Base-by-base conservation (phyloP, 2,797 vertebrate species). In the Sebastes diaconus region DNA sequence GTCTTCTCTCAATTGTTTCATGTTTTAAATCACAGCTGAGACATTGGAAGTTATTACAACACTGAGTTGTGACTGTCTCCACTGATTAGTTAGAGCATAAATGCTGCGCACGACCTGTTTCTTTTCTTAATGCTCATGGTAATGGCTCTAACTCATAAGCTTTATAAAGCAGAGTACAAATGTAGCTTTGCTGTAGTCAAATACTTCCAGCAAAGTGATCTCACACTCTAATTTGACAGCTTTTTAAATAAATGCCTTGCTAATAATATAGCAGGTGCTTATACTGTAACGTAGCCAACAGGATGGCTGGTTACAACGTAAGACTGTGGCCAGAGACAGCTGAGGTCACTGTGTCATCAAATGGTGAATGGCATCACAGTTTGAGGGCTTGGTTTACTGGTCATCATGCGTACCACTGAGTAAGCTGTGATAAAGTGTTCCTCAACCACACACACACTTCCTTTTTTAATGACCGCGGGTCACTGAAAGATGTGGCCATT, bases 261-360 rank as follows among this genome's bases (percentile, higher is more conserved):
- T 90, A 90, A 90, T 91, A 90, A 87, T 52, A 81, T 42, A 84
- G 68, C 78, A 77, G 75, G 81, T 92, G 76, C 79, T 90, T 90
- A 66, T 79, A 32, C 64, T 88, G 83, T 76, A 74, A 39, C n/a
- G 1, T 20, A 80, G 84, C 88, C 86, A 90, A 64, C 54, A 78
- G 83, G 73, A 78, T 68, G 68, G 58, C 74, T 80, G 77, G 81
- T 83, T 75, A 72, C 50, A 68, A 30, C 3, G 24, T 64, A 66
- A 63, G 46, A 68, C 72, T 85, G 67, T 65, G 77, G 58, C 64
- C 79, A 77, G 42, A 73, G 69, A 74, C 71, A 69, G 79, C 68
- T 83, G 81, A 81, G 68, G 74, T 88, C 86, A 86, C 50, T 76
- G 60, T 52, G 69, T 87, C 79, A 84, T 87, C 86, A 81, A 73